Evolutionary conservation across 2,113 vertebrate genomes (phyloP), one percentile per base, ranked within the genome.

Genomic region (Gavialis gangeticus): DNA sequence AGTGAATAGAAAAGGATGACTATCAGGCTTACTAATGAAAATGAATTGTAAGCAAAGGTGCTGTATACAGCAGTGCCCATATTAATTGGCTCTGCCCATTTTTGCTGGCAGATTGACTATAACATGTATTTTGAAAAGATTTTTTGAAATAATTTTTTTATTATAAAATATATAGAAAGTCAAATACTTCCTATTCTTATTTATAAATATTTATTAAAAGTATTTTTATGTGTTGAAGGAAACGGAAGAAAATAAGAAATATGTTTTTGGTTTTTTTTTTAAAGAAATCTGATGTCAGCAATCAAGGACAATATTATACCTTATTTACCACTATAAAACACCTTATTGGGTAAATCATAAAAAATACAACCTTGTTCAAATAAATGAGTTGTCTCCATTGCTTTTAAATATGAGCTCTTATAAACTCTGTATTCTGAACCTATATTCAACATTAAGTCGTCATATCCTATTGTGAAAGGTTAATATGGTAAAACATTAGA

Each of bases 401-500:
- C 46, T 46, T 59, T 85, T 82, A 76, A 67, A 14, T 67, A 24
- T 25, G 19, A 58, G 46, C 28, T 63, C 25, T 56, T 78, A 34
- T 0, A 0, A 91, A 54, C 69, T 77, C 84, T 91, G n/a, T 5
- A 4, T 6, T 37, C 11, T 34, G 19, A 34, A 69, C 30, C 19
- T 21, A 69, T 17, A 69, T 17, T 37, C 30, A 30, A 22, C 12
- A 37, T 21, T 69, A 69, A 69, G n/a, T 69, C 10, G 10, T 69
- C 17, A 69, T 34, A 69, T 21, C 30, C 30, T 84, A 28, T 37
- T 92, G 88, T 54, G 46, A 84, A 82, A 27, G 75, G 14, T 66
- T 92, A 54, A 46, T 64, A 30, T 1, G 58, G 25, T 78, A 84
- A n/a, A 46, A 46, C 54, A 46, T 76, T 1, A 5, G 58, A 22